Evolutionary conservation across 2,888 invertebrate genomes (phyloP), one percentile per base, ranked within the genome.

Genomic region (Capitulum mitella): DNA sequence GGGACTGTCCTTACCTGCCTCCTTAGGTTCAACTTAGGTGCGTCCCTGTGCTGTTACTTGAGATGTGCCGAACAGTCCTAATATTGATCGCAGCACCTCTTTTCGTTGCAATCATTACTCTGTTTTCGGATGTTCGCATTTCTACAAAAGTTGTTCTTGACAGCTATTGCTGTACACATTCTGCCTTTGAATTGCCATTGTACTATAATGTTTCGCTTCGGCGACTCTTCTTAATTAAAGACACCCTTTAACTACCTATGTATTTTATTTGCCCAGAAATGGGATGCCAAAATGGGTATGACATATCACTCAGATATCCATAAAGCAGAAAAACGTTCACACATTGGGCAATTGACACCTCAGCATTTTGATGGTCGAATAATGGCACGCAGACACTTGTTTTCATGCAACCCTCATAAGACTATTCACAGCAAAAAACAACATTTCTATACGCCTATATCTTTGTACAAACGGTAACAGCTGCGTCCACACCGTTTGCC

Each of bases 101-200:
- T 81, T 79, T 22, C 81, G 29, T 2, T 80, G 78, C 46, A 81
- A 80, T 79, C 79, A 79, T 78, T 78, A 80, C 75, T 80, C 76
- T 37, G 70, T 64, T 3, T 77, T 77, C 51, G 80, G 80, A 46
- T 46, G 19, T 16, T 46, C 46, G 12, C 14, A 16, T 46, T 46
- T 46, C 46, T 46, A 16, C 46, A 19, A 12, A 46, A 16, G 12
- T 12, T 46, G 46, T 46, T 46, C 19, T 46, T 19, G 12, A 19
- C 19, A 46, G 14, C 1, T 19, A 1, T 19, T 19, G 46, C 14
- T 16, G 46, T 12, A 1, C 12, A 46, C 46, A 19, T 19, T 46
- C 14, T 19, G 14, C 1, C 1, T 46, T 16, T 46, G 46, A 46
- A 19, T 46, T 3, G 14, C 12, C 5, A n/a, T n/a, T n/a, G n/a